phyloP scores from a whole-genome alignment of 2,113 vertebrate species.

The Myrmophylax atrothorax region DNA sequence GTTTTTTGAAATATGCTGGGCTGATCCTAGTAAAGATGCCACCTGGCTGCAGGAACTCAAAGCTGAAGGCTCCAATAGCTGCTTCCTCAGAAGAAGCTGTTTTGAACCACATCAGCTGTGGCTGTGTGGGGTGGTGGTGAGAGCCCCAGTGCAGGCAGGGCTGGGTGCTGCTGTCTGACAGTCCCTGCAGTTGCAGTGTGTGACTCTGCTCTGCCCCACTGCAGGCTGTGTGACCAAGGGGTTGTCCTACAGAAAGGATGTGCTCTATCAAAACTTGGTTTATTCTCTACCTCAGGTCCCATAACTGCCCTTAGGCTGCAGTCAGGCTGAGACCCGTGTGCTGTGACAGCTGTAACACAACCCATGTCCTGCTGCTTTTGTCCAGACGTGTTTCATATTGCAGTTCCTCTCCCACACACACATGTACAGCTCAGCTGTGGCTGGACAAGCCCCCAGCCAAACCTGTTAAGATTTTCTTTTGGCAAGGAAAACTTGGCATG shows the following conservation, averaged over 20 bases:
- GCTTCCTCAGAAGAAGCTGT: neutral
- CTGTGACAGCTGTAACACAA: conserved; percentile 49
- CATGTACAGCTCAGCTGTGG: neutral
- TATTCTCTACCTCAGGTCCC: neutral
- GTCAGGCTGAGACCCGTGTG: neutral
- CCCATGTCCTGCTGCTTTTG: neutral
- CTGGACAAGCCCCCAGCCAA: conserved; percentile 51
- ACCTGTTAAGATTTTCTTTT: neutral
- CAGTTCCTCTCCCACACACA: neutral
- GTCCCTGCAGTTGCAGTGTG: neutral
- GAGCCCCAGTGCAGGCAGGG: neutral
- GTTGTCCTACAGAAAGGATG: neutral
- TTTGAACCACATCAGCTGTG: neutral
- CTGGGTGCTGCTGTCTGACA: neutral
- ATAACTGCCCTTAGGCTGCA: neutral
- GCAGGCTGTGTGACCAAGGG: neutral
- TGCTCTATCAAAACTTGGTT: neutral
- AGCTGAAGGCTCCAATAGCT: neutral
- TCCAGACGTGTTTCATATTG: conserved; percentile 9
- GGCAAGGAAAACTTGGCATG: neutral
- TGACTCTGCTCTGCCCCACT: neutral
- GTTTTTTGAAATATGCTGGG: neutral
- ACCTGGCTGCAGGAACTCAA: neutral
- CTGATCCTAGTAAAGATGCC: neutral
- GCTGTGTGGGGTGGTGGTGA: accelerated